Base-by-base conservation (phyloP, 2,888 invertebrate species). In the Drosophila robusta region DNA sequence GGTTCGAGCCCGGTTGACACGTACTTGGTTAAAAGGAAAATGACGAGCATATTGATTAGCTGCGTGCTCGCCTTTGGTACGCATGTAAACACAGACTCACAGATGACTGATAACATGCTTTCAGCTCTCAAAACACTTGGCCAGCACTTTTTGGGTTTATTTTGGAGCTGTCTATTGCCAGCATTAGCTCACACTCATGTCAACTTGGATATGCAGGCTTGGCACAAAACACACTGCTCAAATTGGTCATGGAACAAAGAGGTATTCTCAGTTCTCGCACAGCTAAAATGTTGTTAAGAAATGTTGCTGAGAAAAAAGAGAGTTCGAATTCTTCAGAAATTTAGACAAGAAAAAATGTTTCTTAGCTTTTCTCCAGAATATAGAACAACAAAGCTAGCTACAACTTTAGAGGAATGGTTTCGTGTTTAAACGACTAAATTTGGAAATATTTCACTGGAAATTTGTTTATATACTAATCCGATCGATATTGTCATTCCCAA, bases 21-120 rank as follows among this genome's bases (percentile, higher is more conserved):
- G 86, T 89, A 85, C 80, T 87, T 78, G 89, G 82, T 70, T 89
- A 89, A 89, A 85, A 87, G 89, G 83, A 89, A 87, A 87, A 78
- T 78, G 86, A 89, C 86, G 75, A 89, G 89, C 89, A 89, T 87
- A 87, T 87, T 87, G 86, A 87, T 87, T 85, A 89, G 86, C 52
- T 79, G 72, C 80, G 75, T 75, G 76, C 87, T 70, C 70, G 80
- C 66, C 74, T 67, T 75, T 70, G 75, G 70, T 80, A 74, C 71
- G 66, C 67, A 71, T 88, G 79, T 65, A 72, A 83, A 78, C 85
- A 34, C 34, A 77, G 50, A 64, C 45, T 71, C 51, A 45, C 54
- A 64, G 87, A 82, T 86, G 83, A 69, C 64, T 74, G 80, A 79
- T 89, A 88, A 87, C 84, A 86, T 70, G 84, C 83, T 86, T 70